Evolutionary conservation across 2,113 vertebrate genomes (phyloP).

Genomic region (Eurypyga helias): DNA sequence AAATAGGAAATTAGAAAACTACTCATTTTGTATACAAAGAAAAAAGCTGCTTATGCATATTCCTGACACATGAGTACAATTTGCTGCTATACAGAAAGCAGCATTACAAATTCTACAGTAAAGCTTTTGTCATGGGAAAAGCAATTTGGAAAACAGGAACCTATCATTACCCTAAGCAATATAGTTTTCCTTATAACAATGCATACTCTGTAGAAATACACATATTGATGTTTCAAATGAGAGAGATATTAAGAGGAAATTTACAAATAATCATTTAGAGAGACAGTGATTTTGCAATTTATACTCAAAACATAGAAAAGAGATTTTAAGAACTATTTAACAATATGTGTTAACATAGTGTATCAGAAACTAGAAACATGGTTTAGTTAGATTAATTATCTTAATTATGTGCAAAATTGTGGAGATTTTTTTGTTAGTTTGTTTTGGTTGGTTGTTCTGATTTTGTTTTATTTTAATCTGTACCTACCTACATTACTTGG

Average conservation of each 20-base stretch:
- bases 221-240: slow-evolving; percentile 10
- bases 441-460: not conserved
- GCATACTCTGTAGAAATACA: not conserved
- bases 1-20: not conserved
- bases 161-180: slow-evolving; percentile 16
- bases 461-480: not conserved
- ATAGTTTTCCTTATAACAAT: not conserved
- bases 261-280: not conserved
- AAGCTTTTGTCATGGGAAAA: slow-evolving; percentile 35
- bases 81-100: not conserved
- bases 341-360: not conserved
- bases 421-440: not conserved
- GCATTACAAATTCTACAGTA: slow-evolving; percentile 17
- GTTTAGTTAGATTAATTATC: not conserved
- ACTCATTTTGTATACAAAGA: not conserved
- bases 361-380: not conserved
- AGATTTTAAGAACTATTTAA: not conserved
- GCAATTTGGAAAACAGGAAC: slow-evolving; percentile 28
- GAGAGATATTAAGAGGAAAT: not conserved
- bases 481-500: not conserved
- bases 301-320: not conserved
- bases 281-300: not conserved
- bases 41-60: not conserved
- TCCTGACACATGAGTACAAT: not conserved
- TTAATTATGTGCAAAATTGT: not conserved